A percentile compares a stretch with the other conserved stretches of the same genome.
phyloP scores from a whole-genome alignment of 2,113 vertebrate genomes.

The Albula glossodonta region DNA sequence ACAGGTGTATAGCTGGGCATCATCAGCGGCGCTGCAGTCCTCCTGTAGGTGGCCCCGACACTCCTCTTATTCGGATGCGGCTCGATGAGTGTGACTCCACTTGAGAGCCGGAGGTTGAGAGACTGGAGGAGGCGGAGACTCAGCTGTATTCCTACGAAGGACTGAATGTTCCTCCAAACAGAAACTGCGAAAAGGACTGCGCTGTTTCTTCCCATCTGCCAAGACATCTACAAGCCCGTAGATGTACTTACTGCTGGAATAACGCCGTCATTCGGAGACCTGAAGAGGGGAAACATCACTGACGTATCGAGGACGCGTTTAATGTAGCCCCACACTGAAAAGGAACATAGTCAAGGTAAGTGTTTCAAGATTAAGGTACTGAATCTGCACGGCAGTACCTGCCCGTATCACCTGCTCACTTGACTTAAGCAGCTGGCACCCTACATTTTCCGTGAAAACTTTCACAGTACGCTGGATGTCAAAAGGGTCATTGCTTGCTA shows the following conservation, averaged over 20 bases:
- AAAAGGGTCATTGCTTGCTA: not conserved
- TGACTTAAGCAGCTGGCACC: not conserved
- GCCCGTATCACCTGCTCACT: conserved; percentile 10
- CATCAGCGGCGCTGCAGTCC: not conserved
- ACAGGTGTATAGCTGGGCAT: no score
- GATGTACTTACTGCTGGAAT: conserved; percentile 9
- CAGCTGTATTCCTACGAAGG: not conserved
- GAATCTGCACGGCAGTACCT: not conserved
- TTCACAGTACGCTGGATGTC: not conserved
- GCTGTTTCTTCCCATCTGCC: not conserved
- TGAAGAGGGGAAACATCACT: not conserved
- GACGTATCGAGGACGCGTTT: not conserved
- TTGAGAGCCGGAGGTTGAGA: not conserved
- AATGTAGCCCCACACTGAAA: not conserved
- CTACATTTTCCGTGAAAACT: conserved; percentile 18
- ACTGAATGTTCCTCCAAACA: not conserved
- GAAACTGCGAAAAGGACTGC: not conserved
- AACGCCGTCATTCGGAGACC: not conserved
- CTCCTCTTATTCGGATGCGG: not conserved
- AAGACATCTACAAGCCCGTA: not conserved
- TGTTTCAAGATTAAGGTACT: not conserved
- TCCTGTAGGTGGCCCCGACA: not conserved
- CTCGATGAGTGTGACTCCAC: not conserved
- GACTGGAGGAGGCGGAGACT: conserved; percentile 26
- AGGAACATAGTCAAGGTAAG: conserved; percentile 6